Conservation (phyloP, 2,888 invertebrate genomes). For the Chrysina gloriosa region DNA sequence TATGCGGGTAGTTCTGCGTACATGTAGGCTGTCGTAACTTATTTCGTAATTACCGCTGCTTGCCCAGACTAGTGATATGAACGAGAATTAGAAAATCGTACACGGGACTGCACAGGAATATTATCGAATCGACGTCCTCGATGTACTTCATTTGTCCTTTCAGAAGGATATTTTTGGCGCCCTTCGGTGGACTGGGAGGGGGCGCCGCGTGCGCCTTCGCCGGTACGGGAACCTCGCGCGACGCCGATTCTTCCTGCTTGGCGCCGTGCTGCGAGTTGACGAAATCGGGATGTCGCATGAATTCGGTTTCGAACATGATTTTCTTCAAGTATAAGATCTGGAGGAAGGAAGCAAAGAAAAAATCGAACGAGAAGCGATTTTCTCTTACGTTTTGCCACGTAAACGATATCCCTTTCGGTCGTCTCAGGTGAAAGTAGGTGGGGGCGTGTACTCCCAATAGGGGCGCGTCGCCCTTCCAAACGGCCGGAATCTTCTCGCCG, state of each 20-base stretch:
- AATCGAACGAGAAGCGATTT: too few species aligned
- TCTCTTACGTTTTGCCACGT: constrained; percentile 90
- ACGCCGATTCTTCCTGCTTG: background rate
- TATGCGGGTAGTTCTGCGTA: too few species aligned
- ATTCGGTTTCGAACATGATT: constrained; percentile 87
- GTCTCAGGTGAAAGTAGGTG: constrained; percentile 79
- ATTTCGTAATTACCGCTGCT: too few species aligned
- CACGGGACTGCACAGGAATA: constrained; percentile 91
- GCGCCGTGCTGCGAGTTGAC: background rate
- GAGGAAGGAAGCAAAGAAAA: constrained; percentile 52
- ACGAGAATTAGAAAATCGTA: constrained; percentile 65
- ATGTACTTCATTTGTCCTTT: constrained; percentile 89
- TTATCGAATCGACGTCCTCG: constrained; percentile 83
- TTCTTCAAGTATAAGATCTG: constrained; percentile 71
- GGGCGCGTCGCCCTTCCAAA: constrained; percentile 68
- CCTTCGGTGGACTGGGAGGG: constrained; percentile 8
- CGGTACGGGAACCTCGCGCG: background rate
- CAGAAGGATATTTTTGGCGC: constrained; percentile 74
- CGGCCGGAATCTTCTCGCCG: constrained; percentile 81
- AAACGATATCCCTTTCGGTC: constrained; percentile 84
- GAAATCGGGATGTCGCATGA: constrained; percentile 67
- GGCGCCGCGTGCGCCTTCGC: background rate
- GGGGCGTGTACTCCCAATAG: constrained; percentile 76
- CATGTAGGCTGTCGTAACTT: too few species aligned
- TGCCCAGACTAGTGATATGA: background rate